These are phyloP conservation scores for Parazoanthus swiftii DNA, from an alignment of 92 coral and sea anemone species.

Conservation along the genomic window DNA sequence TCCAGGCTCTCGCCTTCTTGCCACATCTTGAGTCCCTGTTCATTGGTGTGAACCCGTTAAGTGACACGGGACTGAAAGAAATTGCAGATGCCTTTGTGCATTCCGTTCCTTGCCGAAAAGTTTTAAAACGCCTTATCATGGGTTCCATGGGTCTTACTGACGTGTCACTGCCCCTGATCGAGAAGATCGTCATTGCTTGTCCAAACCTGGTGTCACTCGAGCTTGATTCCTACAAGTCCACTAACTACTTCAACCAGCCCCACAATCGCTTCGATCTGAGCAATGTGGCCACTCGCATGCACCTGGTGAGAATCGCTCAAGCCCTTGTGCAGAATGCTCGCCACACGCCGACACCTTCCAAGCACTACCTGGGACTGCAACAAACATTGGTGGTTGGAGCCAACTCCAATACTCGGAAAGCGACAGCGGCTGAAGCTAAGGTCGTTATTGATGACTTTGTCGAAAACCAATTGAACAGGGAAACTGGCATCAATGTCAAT, in stretches of 20 bases:
- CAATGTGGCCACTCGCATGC: constrained; percentile 38
- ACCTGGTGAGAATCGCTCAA: constrained; percentile 44
- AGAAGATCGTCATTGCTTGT: constrained; percentile 56
- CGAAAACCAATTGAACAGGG: constrained; percentile 42
- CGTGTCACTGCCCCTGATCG: constrained; percentile 54
- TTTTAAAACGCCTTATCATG: constrained; percentile 48
- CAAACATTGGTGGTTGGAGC: constrained; percentile 56
- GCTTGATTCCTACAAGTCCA: constrained; percentile 67
- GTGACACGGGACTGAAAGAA: constrained; percentile 49
- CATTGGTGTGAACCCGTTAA: constrained; percentile 55
- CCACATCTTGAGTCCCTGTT: constrained; percentile 59
- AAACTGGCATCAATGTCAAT: constrained; percentile 57
- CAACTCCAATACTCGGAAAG: constrained; percentile 31
- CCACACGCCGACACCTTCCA: constrained; percentile 1
- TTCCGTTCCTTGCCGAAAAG: constrained; percentile 46
- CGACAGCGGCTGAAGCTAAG: constrained; percentile 38
- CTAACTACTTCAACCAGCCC: constrained; percentile 59
- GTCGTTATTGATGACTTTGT: constrained; percentile 47
- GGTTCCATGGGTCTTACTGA: constrained; percentile 61
- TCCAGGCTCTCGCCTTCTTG: constrained; percentile 47
- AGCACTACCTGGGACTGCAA: constrained; percentile 64
- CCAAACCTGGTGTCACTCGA: constrained; percentile 61
- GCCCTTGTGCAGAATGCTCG: constrained; percentile 56
- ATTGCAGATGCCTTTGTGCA: constrained; percentile 37
- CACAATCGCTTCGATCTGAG: constrained; percentile 61